These are phyloP conservation scores for Hyposmocoma kahamanoa DNA, from an alignment of 1,140 invertebrate genomes.

Conservation along the genomic window DNA sequence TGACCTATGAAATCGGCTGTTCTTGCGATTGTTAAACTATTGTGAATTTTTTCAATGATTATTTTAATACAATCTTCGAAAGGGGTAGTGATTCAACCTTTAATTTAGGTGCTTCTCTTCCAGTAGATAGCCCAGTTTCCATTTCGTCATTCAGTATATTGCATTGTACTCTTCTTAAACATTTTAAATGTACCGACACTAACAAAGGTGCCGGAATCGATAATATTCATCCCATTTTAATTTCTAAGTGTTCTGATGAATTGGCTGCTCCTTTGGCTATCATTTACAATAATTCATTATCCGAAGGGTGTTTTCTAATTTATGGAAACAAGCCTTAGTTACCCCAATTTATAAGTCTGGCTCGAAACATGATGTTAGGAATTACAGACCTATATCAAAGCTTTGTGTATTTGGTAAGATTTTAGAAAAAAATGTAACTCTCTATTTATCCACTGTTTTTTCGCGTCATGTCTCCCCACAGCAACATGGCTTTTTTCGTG, in stretches of 20 bases:
- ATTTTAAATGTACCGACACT: slow-evolving; percentile 2
- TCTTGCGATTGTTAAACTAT: too few species aligned
- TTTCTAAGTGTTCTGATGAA: neutral
- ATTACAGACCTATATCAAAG: slow-evolving; percentile 35
- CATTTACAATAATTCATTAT: slow-evolving; percentile 9
- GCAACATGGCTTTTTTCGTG: neutral
- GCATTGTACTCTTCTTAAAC: too few species aligned
- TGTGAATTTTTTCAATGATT: too few species aligned
- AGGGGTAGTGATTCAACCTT: too few species aligned
- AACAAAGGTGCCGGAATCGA: slow-evolving; percentile 10
- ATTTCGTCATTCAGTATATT: too few species aligned
- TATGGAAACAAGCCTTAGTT: slow-evolving; percentile 16
- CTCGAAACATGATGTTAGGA: slow-evolving; percentile 7
- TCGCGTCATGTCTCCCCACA: neutral
- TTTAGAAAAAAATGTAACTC: slow-evolving; percentile 22
- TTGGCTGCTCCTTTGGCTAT: neutral
- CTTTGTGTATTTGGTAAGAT: slow-evolving; percentile 28
- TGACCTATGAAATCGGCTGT: too few species aligned
- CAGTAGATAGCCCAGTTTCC: too few species aligned
- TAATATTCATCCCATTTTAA: slow-evolving; percentile 3
- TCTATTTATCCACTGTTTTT: slow-evolving; percentile 6
- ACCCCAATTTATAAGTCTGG: slow-evolving; percentile 16
- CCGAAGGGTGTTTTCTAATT: slow-evolving; percentile 5
- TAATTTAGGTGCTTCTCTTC: too few species aligned
- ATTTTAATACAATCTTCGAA: too few species aligned